Evolutionary conservation across 1,140 invertebrate species (phyloP).

Genomic region (Pseudomyrmex gracilis): DNA sequence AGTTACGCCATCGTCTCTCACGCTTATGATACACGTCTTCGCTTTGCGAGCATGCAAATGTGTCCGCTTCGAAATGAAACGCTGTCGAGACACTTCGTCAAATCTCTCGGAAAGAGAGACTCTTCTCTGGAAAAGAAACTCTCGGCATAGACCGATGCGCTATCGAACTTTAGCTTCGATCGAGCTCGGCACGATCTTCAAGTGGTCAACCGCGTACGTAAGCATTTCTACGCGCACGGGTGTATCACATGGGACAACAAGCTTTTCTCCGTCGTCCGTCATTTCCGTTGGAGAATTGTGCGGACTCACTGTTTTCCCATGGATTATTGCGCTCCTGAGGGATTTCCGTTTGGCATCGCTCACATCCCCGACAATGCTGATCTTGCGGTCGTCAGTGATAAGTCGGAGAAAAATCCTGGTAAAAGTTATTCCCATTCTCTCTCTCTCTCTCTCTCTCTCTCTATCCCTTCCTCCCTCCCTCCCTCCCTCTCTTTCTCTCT

Average conservation of each 20-base stretch:
- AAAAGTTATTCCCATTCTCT: constrained; percentile 40
- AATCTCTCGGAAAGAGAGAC: constrained; percentile 23
- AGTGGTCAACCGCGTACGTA: constrained; percentile 21
- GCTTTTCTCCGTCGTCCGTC: constrained; percentile 23
- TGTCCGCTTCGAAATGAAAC: constrained; percentile 23
- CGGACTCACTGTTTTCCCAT: constrained; percentile 27
- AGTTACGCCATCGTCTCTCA: constrained; percentile 30
- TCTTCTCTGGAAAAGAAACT: constrained; percentile 15
- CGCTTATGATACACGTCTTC: constrained; percentile 46
- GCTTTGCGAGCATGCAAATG: constrained; percentile 1
- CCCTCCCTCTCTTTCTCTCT: background rate
- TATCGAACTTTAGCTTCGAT: constrained; percentile 57
- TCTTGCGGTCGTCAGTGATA: constrained; percentile 54
- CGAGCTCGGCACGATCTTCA: constrained; percentile 43
- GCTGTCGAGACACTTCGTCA: constrained; percentile 26
- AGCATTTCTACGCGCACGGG: constrained; percentile 21
- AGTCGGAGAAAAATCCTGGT: constrained; percentile 42
- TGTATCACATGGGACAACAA: constrained; percentile 32
- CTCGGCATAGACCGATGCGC: constrained; percentile 34
- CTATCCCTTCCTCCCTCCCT: no score
- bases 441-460: no score
- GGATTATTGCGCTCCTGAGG: constrained; percentile 7
- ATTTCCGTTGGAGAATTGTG: constrained; percentile 30
- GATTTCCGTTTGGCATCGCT: constrained; percentile 55
- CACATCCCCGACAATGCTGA: constrained; percentile 32